phyloP scores from a whole-genome alignment of 2,797 vertebrate genomes.

The Pachyuromys duprasi region DNA sequence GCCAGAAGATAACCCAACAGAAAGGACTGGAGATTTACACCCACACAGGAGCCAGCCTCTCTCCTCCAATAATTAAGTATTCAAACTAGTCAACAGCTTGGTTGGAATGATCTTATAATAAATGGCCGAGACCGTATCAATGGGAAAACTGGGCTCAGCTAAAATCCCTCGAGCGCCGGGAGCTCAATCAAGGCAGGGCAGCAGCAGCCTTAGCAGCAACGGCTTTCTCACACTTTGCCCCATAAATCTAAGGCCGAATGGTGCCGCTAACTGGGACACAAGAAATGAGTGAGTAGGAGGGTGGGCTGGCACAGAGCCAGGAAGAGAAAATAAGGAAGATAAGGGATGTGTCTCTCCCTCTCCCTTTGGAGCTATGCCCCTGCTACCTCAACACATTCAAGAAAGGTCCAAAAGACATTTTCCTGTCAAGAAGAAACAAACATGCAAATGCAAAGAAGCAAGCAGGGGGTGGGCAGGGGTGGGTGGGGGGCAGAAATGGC shows the following conservation, averaged over 20 bases:
- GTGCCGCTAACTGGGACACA: constrained; percentile 74
- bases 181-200: constrained; percentile 86
- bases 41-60: constrained; percentile 30
- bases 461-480: background rate
- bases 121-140: constrained; percentile 87
- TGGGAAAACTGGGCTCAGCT: constrained; percentile 82
- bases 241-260: constrained; percentile 68
- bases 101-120: constrained; percentile 89
- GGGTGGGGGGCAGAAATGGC: background rate
- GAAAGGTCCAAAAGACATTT: background rate
- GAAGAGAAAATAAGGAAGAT: background rate
- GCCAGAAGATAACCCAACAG: background rate
- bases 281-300: background rate
- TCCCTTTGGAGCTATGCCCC: background rate
- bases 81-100: constrained; percentile 85
- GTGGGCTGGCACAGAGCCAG: rapidly evolving
- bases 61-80: constrained; percentile 88
- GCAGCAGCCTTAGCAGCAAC: constrained; percentile 46
- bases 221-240: constrained; percentile 61
- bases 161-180: constrained; percentile 84
- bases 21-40: constrained; percentile 27
- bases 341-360: background rate
- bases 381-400: background rate
- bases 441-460: background rate
- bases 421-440: background rate